Conservation (phyloP, 2,113 vertebrate genomes). For the Tamias sibiricus region DNA sequence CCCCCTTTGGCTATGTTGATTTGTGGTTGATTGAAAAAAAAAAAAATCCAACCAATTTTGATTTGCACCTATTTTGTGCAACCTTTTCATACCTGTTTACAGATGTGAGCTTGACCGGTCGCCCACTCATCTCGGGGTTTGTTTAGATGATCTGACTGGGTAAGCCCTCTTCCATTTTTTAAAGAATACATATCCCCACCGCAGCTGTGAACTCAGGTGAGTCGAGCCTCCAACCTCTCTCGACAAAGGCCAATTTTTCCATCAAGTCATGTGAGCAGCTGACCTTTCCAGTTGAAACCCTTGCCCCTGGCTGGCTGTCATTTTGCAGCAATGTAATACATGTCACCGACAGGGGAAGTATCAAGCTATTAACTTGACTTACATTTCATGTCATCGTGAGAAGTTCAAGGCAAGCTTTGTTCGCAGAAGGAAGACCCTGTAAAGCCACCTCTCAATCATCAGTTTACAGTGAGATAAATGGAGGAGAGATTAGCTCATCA, state of each 20-base stretch:
- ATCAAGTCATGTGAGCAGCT: not conserved
- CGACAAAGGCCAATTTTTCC: not conserved
- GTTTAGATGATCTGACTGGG: not conserved
- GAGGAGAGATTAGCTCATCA: not conserved
- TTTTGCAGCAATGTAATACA: not conserved
- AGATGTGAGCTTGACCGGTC: not conserved
- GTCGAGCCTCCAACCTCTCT: not conserved
- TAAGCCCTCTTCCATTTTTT: not conserved
- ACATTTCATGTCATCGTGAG: not conserved
- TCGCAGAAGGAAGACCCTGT: not conserved
- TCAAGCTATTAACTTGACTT: not conserved
- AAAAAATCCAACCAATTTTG: not conserved
- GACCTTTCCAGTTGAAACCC: not conserved
- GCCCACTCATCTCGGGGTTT: not conserved
- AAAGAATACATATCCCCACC: not conserved
- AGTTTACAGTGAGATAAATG: not conserved
- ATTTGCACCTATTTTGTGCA: not conserved
- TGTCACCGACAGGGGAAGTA: not conserved
- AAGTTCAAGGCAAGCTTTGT: constrained; percentile 25
- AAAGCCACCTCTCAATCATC: not conserved
- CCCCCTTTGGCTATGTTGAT: not conserved
- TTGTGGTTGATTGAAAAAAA: constrained; percentile 16
- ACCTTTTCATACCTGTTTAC: not conserved
- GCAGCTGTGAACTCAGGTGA: not conserved
- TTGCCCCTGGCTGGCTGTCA: not conserved